Percentiles rank a stretch among this genome's conserved stretches.
phyloP scores from a whole-genome alignment of 2,113 vertebrate species.

The Telmatochromis brachygnathus region DNA sequence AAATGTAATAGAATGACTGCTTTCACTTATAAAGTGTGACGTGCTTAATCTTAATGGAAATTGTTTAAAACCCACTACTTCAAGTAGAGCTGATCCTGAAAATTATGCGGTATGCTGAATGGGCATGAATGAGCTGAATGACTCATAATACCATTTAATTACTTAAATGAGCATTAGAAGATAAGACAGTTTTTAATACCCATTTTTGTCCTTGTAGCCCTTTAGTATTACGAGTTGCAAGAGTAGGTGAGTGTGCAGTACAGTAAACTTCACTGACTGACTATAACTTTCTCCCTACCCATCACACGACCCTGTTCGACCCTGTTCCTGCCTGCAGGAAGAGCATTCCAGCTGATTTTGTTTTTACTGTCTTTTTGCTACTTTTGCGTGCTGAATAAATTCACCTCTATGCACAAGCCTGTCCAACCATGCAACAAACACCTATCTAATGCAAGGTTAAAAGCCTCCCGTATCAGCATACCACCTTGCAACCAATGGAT shows the following conservation, averaged over 20 bases:
- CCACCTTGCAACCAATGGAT: background rate
- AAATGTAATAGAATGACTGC: background rate
- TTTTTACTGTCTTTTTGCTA: background rate
- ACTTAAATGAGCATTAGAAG: background rate
- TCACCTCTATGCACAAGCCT: background rate
- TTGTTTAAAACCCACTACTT: background rate
- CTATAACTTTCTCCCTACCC: background rate
- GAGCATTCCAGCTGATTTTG: background rate
- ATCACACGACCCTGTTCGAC: background rate
- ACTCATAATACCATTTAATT: background rate
- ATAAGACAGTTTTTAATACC: background rate
- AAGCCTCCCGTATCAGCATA: background rate
- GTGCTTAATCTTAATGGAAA: background rate
- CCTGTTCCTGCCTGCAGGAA: background rate
- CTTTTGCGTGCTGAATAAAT: background rate
- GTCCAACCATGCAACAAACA: background rate
- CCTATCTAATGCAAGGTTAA: background rate
- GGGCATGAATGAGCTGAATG: background rate
- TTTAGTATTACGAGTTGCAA: background rate
- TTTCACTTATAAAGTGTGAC: background rate
- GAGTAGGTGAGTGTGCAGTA: background rate
- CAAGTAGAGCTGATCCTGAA: background rate
- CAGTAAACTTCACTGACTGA: background rate
- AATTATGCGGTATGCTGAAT: background rate
- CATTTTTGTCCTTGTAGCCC: background rate